Evolutionary conservation across 2,888 invertebrate genomes (phyloP), one percentile per base, ranked within the genome.

Genomic region (Orchesellides sinensis): DNA sequence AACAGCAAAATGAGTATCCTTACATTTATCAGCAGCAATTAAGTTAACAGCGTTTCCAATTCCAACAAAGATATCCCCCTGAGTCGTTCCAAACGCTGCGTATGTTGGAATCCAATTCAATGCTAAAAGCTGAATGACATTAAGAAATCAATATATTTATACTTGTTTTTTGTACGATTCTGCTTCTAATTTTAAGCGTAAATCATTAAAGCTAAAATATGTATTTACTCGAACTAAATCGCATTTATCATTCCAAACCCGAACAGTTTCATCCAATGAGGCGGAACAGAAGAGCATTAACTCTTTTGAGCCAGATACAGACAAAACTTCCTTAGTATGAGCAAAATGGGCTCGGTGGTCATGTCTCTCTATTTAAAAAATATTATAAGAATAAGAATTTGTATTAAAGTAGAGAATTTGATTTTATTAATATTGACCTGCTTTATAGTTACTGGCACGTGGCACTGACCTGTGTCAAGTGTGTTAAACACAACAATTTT

Each of bases 61-160:
- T 19, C 87, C 88, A 35, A 86, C 75, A 63, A 87, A 87, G 23
- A 88, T 86, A 54, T 87, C 88, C 0, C 85, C 87, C 73, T 88
- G 87, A 6, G 72, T 47, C 0, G 88, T 85, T 5, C 83, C 86
- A 78, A 87, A 88, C 4, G 79, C 80, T 4, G 84, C 86, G 23
- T 59, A 85, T 12, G 78, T 70, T 0, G 87, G 87, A 2, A 80
- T 25, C 85, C 86, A 86, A 52, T 88, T 88, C 10, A 88, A 49
- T n/a, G 61, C 75, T 1, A 87, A 59, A 21, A 87, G 78, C 84
- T 86, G 27, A 27, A 56, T 49, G 49, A 49, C 4, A n/a, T 14
- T 17, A 49, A 49, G 17, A 49, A n/a, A 35, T 23, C 23, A 56
- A 21, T 8, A 56, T 23, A 23, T 5, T 32, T 32, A 32, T 32